These are phyloP conservation scores for Oedothorax gibbosus DNA, from an alignment of 1,140 invertebrate genomes.

Conservation along the genomic window DNA sequence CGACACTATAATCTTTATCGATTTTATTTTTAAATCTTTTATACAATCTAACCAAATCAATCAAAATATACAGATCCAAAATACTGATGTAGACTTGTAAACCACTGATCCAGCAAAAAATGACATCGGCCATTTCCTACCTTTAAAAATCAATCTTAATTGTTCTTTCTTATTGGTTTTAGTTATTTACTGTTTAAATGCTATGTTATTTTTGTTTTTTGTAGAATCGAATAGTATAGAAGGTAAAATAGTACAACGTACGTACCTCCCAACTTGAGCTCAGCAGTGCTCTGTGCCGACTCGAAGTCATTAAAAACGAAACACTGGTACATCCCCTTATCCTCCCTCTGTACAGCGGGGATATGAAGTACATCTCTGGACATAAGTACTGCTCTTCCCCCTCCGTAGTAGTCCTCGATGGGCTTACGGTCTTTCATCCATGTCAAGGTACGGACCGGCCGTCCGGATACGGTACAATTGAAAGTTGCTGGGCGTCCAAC, in stretches of 20 bases:
- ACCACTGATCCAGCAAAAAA: too few relatives aligned
- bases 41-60: too few relatives aligned
- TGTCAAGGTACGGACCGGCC: constrained; percentile 65
- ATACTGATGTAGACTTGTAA: too few relatives aligned
- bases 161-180: too few relatives aligned
- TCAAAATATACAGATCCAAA: too few relatives aligned
- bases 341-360: constrained; percentile 86
- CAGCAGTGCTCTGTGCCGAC: constrained; percentile 72
- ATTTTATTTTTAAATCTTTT: too few relatives aligned
- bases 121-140: too few relatives aligned
- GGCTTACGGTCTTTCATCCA: constrained; percentile 63
- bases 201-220: too few relatives aligned
- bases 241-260: background rate
- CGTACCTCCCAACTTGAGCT: constrained; percentile 69
- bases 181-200: too few relatives aligned
- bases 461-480: constrained; percentile 69
- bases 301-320: constrained; percentile 94
- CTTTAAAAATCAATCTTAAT: too few relatives aligned
- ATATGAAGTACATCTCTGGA: constrained; percentile 65
- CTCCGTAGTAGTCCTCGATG: constrained; percentile 35
- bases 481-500: constrained; percentile 69
- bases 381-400: constrained; percentile 28
- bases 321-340: constrained; percentile 98
- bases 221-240: too few relatives aligned
- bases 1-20: too few relatives aligned